Percentiles rank a stretch among this genome's conserved stretches.
These are phyloP conservation scores for Drosophila meridiana DNA, from an alignment of 2,888 invertebrate species.

Conservation along the genomic window DNA sequence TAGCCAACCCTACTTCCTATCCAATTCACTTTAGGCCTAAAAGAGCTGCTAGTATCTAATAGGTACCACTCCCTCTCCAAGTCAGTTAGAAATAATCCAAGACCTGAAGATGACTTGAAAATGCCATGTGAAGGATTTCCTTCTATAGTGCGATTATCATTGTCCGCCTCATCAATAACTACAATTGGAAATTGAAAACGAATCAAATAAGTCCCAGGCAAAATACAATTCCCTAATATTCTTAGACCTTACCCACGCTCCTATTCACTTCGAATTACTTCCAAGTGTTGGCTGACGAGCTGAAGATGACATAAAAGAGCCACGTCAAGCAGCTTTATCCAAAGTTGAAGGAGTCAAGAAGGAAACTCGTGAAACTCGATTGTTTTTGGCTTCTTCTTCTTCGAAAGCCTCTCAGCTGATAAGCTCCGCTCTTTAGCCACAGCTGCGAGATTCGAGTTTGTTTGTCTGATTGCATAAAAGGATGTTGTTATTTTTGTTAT, in stretches of 20 bases:
- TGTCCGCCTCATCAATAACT: no score
- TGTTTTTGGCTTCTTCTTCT: background rate
- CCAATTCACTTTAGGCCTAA: no score
- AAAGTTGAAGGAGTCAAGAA: background rate
- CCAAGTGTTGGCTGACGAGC: background rate
- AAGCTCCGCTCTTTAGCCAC: background rate
- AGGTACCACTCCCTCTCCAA: no score
- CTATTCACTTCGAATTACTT: background rate
- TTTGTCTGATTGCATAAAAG: conserved; percentile 1
- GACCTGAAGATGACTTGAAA: no score
- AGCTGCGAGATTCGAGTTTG: background rate
- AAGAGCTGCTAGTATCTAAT: no score
- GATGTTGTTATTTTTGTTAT: background rate
- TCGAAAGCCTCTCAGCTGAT: background rate
- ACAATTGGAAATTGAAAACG: no score
- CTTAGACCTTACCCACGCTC: background rate
- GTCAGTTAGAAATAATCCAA: no score
- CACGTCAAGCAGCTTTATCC: background rate
- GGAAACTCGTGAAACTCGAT: background rate
- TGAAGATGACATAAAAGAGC: background rate
- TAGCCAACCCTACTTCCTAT: no score
- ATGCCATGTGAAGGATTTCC: no score
- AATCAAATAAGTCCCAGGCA: no score
- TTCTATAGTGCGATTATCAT: no score
- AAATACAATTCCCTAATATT: no score